Base-by-base conservation (phyloP, 2,113 vertebrate species). In the Regulus satrapa region DNA sequence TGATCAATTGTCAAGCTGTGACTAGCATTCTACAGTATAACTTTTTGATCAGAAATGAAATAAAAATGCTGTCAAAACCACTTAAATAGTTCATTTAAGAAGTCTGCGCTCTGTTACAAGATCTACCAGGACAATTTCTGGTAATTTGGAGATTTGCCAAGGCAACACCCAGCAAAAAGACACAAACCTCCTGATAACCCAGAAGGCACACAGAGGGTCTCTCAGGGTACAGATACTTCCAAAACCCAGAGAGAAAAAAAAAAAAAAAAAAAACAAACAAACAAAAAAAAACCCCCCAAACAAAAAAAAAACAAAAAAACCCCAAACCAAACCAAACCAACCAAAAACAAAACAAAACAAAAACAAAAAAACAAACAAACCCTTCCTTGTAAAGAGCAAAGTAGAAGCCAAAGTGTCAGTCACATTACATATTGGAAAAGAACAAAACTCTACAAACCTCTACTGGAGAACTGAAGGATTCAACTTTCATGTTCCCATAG, bases 151-250 rank as follows among this genome's bases (percentile, higher is more conserved):
- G 28, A 38, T 36, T 86, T 80, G 5, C 5, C 10, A 51, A 40
- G 26, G n/a, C 15, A 69, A 17, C 5, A 67, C 2, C 2, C 6
- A 49, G 32, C 18, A 55, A 90, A 87, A 63, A 76, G 6, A 23
- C 12, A 31, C 2, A 29, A 79, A 68, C 17, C 7, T 5, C 9
- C 7, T 1, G 3, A 28, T 10, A 58, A 45, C 3, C 2, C 1
- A n/a, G 14, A 61, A 55, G 52, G 11, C 12, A 31, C 11, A 46
- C 4, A 51, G 15, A 61, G 19, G 5, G 9, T 48, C 68, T 86
- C 36, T 79, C 26, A 71, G 69, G 10, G 11, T 78, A 10, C 2
- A 10, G 25, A 9, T 41, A 32, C 0, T 52, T 79, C 19, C 14
- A 66, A 66, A 79, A 66, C 5, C 4, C 9, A 73, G 31, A 17